Conservation (phyloP, 2,113 vertebrate genomes). For the Hippocampus barbouri region DNA sequence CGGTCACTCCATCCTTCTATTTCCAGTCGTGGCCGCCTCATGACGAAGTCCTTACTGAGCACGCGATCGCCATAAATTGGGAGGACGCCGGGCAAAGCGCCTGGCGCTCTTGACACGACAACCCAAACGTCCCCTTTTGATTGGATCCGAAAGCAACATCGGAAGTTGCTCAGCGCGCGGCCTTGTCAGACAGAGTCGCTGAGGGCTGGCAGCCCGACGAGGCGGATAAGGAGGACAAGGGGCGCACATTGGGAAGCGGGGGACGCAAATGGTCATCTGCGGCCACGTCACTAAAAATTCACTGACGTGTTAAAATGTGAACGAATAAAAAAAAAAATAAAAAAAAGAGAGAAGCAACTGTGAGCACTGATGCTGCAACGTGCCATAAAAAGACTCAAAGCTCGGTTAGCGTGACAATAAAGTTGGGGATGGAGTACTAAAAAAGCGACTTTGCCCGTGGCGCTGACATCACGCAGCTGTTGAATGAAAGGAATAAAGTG, state of each 20-base stretch:
- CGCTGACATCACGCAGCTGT: background rate
- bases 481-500: background rate
- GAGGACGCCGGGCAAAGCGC: background rate
- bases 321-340: too few species aligned
- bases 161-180: conserved; percentile 52
- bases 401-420: background rate
- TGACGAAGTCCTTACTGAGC: background rate
- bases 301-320: too few species aligned
- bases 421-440: background rate
- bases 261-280: too few species aligned
- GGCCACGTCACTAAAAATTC: too few species aligned
- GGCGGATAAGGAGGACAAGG: conserved; percentile 1
- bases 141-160: conserved; percentile 28
- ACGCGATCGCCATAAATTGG: background rate
- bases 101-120: conserved; percentile 12
- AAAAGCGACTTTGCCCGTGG: background rate
- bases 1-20: conserved; percentile 7
- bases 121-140: too few species aligned
- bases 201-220: conserved; percentile 17
- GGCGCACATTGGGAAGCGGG: too few species aligned
- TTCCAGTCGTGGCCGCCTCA: background rate
- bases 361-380: too few species aligned
- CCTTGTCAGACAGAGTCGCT: conserved; percentile 14
- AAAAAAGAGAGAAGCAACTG: too few species aligned
- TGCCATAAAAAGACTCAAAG: too few species aligned